A percentile compares a stretch with the other conserved stretches of the same genome.
These are phyloP conservation scores for Malurus splendens DNA, from an alignment of 2,797 vertebrate genomes.

Conservation along the genomic window DNA sequence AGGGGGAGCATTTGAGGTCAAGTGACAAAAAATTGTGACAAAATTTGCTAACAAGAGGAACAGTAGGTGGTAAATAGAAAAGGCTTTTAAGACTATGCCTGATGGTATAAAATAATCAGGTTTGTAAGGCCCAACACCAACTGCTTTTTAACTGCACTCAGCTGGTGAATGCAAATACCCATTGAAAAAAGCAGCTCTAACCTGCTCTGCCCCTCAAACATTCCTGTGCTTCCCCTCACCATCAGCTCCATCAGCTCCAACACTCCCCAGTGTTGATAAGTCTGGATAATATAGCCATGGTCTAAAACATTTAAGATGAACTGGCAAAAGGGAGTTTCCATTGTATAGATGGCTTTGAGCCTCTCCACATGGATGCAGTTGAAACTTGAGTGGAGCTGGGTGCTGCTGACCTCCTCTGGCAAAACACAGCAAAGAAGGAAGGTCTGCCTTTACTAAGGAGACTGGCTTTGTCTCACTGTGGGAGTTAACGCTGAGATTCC, in stretches of 20 bases:
- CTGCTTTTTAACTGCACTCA: neutral
- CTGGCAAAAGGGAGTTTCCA: fast-evolving
- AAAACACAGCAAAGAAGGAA: neutral
- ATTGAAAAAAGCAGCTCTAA: neutral
- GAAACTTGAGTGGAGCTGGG: neutral
- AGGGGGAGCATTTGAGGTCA: neutral
- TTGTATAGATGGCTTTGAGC: neutral
- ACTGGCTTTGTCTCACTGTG: fast-evolving
- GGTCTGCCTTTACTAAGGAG: fast-evolving
- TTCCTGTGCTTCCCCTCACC: neutral
- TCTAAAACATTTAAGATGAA: neutral
- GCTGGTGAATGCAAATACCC: neutral
- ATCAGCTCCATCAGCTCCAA: neutral
- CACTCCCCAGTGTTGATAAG: too few relatives aligned
- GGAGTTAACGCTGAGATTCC: neutral
- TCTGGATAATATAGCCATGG: fast-evolving
- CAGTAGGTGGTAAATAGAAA: slow-evolving; percentile 2
- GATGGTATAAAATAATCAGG: neutral
- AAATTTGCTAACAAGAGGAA: neutral
- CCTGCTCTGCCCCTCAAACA: neutral
- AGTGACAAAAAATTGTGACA: neutral
- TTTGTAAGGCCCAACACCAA: neutral
- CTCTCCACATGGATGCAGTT: fast-evolving
- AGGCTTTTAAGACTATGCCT: neutral
- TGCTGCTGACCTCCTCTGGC: slow-evolving; percentile 39